A percentile compares a stretch with the other conserved stretches of the same genome.
These are phyloP conservation scores for Haliclona indistincta DNA, from an alignment of 37 sponge, comb jelly and placozoan species.

Conservation along the genomic window DNA sequence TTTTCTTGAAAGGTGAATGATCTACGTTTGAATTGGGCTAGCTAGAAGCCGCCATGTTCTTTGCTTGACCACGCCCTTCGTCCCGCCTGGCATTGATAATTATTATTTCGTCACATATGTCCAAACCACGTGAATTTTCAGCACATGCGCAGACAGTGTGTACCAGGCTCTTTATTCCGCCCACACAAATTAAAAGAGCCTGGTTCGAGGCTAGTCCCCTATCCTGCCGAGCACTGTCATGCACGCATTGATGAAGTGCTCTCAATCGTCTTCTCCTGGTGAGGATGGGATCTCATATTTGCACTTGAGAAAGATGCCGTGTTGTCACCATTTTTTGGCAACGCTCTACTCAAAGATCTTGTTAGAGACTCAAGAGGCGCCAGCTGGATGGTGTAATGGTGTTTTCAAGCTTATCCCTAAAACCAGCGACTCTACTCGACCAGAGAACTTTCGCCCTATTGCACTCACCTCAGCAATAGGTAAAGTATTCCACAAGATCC, in stretches of 20 bases:
- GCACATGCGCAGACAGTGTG: no score
- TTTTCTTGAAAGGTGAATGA: no score
- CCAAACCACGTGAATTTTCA: no score
- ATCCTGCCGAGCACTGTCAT: no score
- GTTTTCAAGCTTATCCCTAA: conserved; percentile 13
- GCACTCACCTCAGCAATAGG: conserved; percentile 22
- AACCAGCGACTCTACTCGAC: background rate
- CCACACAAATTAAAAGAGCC: no score
- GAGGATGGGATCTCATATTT: conserved; percentile 28
- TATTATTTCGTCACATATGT: no score
- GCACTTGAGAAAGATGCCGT: conserved; percentile 31
- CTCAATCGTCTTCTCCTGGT: conserved; percentile 28
- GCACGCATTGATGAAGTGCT: background rate
- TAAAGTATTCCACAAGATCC: conserved; percentile 24
- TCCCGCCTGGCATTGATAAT: no score
- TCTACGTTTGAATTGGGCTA: no score
- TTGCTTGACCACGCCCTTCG: no score
- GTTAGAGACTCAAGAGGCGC: background rate
- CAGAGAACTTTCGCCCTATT: conserved; percentile 16
- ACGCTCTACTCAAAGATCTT: conserved; percentile 50
- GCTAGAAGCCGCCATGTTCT: no score
- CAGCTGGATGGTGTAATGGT: conserved; percentile 23
- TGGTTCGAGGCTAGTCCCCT: no score
- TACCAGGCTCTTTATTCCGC: no score
- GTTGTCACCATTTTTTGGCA: conserved; percentile 33